phyloP scores from a whole-genome alignment of 2,888 invertebrate genomes.

The Cantharis rustica region DNA sequence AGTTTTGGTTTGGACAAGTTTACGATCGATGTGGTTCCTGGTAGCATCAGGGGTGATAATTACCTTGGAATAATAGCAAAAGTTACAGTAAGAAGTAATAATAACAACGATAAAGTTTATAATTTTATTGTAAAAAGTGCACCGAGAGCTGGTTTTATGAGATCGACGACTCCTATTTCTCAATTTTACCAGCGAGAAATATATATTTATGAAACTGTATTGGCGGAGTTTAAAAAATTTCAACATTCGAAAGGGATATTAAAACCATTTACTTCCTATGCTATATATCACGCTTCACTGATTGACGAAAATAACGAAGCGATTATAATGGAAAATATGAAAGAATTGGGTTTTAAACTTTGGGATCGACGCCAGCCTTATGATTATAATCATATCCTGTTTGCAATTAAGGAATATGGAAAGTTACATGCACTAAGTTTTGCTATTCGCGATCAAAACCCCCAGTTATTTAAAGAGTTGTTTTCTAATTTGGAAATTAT shows the following conservation, averaged over 20 bases:
- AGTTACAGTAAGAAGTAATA: constrained; percentile 19
- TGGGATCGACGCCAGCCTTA: constrained; percentile 30
- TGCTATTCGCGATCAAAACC: constrained; percentile 36
- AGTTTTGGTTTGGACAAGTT: neutral
- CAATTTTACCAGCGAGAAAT: constrained; percentile 40
- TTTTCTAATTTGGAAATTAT: constrained; percentile 21
- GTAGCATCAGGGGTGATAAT: constrained; percentile 42
- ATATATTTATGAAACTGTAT: constrained; percentile 40
- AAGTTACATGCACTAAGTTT: constrained; percentile 42
- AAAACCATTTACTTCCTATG: constrained; percentile 28
- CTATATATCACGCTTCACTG: constrained; percentile 29
- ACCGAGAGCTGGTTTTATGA: constrained; percentile 30
- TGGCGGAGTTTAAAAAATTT: constrained; percentile 38
- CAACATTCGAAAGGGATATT: constrained; percentile 33
- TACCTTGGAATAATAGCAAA: constrained; percentile 41
- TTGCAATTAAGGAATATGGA: constrained; percentile 40
- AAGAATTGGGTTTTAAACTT: constrained; percentile 28
- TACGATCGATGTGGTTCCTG: constrained; percentile 13
- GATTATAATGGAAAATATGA: constrained; percentile 40
- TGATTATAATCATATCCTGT: constrained; percentile 38
- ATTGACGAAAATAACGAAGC: constrained; percentile 34
- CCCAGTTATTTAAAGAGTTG: constrained; percentile 32
- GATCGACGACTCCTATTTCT: constrained; percentile 33
- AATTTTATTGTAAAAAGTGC: constrained; percentile 44
- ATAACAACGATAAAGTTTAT: constrained; percentile 25